These are phyloP conservation scores for Sminthurides bifidus DNA, from an alignment of 1,140 invertebrate genomes.

Conservation along the genomic window DNA sequence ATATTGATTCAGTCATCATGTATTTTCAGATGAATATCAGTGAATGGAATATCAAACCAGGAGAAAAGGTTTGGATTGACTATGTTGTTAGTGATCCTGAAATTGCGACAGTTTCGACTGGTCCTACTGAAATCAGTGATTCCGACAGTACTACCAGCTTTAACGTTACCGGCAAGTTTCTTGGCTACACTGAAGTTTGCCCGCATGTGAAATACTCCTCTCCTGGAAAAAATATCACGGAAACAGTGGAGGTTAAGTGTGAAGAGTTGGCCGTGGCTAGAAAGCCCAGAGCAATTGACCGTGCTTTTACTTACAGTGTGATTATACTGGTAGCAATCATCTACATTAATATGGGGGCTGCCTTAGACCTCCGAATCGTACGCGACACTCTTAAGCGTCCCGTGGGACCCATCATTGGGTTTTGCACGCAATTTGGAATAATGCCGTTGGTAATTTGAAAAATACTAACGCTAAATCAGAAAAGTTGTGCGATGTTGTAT, in stretches of 20 bases:
- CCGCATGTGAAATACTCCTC: conserved; percentile 29
- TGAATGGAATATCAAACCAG: neutral
- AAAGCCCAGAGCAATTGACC: conserved; percentile 52
- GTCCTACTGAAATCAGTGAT: neutral
- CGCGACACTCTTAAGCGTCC: conserved; percentile 57
- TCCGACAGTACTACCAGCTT: conserved; percentile 35
- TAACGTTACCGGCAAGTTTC: conserved; percentile 47
- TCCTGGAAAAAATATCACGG: neutral
- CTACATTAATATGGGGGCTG: conserved; percentile 89
- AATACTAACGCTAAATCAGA: neutral
- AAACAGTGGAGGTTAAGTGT: conserved; percentile 11
- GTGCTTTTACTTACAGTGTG: conserved; percentile 62
- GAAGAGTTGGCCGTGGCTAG: conserved; percentile 50
- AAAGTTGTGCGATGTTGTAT: neutral
- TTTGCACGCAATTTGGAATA: conserved; percentile 68
- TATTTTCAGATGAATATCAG: conserved; percentile 23
- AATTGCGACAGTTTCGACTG: conserved; percentile 20
- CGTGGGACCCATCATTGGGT: conserved; percentile 69
- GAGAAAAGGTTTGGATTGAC: conserved; percentile 16
- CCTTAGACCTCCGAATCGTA: conserved; percentile 63
- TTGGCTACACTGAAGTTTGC: conserved; percentile 44
- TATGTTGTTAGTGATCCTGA: conserved; percentile 25
- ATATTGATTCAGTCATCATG: neutral
- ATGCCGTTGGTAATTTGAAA: conserved; percentile 65
- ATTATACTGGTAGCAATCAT: conserved; percentile 66